Conservation (phyloP, 2,113 vertebrate species). For the Phyllopteryx taeniolatus region DNA sequence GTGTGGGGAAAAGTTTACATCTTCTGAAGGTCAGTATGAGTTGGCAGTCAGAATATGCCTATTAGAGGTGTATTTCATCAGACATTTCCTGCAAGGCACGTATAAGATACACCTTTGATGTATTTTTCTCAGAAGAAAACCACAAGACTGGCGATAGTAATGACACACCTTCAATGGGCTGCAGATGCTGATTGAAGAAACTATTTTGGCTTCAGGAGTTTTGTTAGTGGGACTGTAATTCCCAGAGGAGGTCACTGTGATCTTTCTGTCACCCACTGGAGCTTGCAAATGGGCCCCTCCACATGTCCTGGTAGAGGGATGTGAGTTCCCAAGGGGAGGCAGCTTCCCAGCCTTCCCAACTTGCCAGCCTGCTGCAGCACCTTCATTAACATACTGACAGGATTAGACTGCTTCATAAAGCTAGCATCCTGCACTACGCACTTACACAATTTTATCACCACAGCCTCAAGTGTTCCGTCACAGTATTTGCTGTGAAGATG, state of each 20-base stretch:
- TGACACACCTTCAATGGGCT: slow-evolving; percentile 48
- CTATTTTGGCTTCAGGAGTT: slow-evolving; percentile 58
- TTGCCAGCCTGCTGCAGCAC: slow-evolving; percentile 36
- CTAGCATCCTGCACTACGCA: slow-evolving; percentile 38
- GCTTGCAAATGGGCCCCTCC: slow-evolving; percentile 43
- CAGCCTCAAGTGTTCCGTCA: not conserved
- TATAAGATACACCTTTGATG: slow-evolving; percentile 58
- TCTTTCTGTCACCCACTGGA: slow-evolving; percentile 52
- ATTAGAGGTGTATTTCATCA: slow-evolving; percentile 60
- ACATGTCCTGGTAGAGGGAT: slow-evolving; percentile 45
- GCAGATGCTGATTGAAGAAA: slow-evolving; percentile 58
- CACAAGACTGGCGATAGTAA: slow-evolving; percentile 55
- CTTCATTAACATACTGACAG: slow-evolving; percentile 54
- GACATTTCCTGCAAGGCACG: slow-evolving; percentile 50
- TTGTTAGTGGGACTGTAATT: slow-evolving; percentile 48
- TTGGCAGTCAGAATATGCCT: slow-evolving; percentile 26
- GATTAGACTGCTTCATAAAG: slow-evolving; percentile 43
- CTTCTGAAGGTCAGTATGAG: slow-evolving; percentile 50
- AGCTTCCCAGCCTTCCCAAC: slow-evolving; percentile 32
- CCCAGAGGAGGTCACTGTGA: slow-evolving; percentile 62
- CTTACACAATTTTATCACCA: slow-evolving; percentile 17
- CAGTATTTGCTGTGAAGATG: slow-evolving; percentile 40
- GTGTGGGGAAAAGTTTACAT: slow-evolving; percentile 17
- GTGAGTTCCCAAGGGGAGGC: slow-evolving; percentile 37
- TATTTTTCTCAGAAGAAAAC: slow-evolving; percentile 60